These are phyloP conservation scores for Lontra canadensis DNA, from an alignment of 2,113 vertebrate species.

Conservation along the genomic window DNA sequence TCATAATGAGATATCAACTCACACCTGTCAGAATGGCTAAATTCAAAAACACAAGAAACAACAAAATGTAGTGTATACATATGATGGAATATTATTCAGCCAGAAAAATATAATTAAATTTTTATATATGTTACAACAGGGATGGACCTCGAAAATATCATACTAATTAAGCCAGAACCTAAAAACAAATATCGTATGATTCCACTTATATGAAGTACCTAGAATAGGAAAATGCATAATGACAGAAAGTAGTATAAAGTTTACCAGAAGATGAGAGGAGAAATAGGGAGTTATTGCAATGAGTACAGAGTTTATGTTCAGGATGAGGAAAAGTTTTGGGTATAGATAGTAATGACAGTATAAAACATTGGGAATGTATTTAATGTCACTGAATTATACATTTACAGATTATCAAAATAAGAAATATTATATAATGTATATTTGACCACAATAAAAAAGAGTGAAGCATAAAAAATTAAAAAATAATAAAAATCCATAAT, in stretches of 20 bases:
- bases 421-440: background rate
- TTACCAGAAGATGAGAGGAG: background rate
- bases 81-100: background rate
- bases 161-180: background rate
- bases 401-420: background rate
- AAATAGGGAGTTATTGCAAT: background rate
- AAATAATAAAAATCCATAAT: background rate
- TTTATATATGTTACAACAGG: background rate
- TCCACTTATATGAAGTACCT: background rate
- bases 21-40: no score
- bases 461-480: background rate
- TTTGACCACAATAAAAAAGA: background rate
- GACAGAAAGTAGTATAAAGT: background rate
- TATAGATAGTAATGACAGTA: background rate
- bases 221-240: background rate
- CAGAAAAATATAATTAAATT: background rate
- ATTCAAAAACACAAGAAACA: no score
- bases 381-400: background rate
- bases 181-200: background rate
- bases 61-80: background rate
- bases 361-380: background rate
- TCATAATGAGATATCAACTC: no score
- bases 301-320: background rate
- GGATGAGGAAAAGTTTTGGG: background rate
- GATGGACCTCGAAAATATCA: background rate